These are phyloP conservation scores for Lumbricus terrestris DNA, from an alignment of 2,888 invertebrate genomes.

Conservation along the genomic window DNA sequence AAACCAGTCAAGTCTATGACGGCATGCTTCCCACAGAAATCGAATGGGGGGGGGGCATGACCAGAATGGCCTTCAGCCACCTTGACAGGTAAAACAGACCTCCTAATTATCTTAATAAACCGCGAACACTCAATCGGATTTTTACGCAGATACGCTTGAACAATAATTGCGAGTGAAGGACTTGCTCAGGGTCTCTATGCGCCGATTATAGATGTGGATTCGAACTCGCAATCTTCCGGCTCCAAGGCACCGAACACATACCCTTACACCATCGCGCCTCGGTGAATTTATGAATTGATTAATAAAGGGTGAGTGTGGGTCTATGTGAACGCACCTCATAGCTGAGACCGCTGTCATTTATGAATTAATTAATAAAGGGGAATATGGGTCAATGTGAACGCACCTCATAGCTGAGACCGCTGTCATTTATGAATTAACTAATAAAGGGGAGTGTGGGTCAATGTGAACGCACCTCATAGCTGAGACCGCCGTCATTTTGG, in stretches of 20 bases:
- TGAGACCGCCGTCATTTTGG: slow-evolving; percentile 29
- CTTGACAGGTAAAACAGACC: too few relatives aligned
- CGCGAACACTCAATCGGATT: too few relatives aligned
- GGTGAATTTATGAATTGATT: background rate
- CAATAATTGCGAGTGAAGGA: too few relatives aligned
- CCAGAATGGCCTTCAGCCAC: too few relatives aligned
- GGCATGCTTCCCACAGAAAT: background rate
- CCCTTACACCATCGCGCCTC: too few relatives aligned
- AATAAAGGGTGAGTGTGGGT: background rate
- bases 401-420: slow-evolving; percentile 32
- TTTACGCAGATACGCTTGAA: too few relatives aligned
- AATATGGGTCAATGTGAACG: background rate
- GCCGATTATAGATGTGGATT: too few relatives aligned
- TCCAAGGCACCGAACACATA: too few relatives aligned
- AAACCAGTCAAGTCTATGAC: background rate
- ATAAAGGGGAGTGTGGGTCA: background rate
- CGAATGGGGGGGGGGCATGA: background rate
- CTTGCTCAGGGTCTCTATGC: too few relatives aligned
- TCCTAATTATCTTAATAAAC: too few relatives aligned
- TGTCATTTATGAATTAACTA: background rate
- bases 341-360: slow-evolving; percentile 21
- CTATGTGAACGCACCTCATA: slow-evolving; percentile 26
- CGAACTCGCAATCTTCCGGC: background rate
- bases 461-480: slow-evolving; percentile 27
- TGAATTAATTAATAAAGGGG: too few relatives aligned